These are phyloP conservation scores for Ctenochaetus hawaiiensis DNA, from an alignment of 2,797 vertebrate genomes.

Conservation along the genomic window DNA sequence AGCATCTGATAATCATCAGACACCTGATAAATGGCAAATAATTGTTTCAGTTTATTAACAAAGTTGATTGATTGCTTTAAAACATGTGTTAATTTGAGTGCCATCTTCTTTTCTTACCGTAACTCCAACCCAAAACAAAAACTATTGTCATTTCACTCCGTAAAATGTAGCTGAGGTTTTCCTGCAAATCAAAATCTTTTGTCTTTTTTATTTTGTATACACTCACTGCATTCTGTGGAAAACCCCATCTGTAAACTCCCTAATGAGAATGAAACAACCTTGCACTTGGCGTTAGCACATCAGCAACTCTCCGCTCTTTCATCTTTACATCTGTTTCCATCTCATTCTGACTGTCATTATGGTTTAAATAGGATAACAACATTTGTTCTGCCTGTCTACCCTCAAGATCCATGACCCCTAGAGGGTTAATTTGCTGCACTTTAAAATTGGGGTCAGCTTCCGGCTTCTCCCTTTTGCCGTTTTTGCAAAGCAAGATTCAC, in stretches of 20 bases:
- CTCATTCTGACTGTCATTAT: too few species aligned
- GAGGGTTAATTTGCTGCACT: too few species aligned
- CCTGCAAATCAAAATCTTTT: not conserved
- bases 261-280: not conserved
- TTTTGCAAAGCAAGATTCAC: too few species aligned
- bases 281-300: not conserved
- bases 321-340: not conserved
- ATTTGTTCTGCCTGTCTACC: too few species aligned
- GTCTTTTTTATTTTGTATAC: constrained; percentile 17
- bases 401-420: too few species aligned
- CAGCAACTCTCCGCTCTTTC: not conserved
- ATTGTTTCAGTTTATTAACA: not conserved
- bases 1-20: constrained; percentile 41
- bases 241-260: not conserved
- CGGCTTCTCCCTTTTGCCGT: too few species aligned
- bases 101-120: not conserved
- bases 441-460: too few species aligned
- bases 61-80: not conserved
- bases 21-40: constrained; percentile 14
- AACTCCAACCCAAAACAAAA: not conserved
- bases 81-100: not conserved
- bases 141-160: not conserved
- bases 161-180: constrained; percentile 6
- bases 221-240: constrained; percentile 8
- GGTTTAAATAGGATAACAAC: too few species aligned